These are phyloP conservation scores for Onthophagus sagittarius DNA, from an alignment of 2,888 invertebrate genomes.

Conservation along the genomic window DNA sequence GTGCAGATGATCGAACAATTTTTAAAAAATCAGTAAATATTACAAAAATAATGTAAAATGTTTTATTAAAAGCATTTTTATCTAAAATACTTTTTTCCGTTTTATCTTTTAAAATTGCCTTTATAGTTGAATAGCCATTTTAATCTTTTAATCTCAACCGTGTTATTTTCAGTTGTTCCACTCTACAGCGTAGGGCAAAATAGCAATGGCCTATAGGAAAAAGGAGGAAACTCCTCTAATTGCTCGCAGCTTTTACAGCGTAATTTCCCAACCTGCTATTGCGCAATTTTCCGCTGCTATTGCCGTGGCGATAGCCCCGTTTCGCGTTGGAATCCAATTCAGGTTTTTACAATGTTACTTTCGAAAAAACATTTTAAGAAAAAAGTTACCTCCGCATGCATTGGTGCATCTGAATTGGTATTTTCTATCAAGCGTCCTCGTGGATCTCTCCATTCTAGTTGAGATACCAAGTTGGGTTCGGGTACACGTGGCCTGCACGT, in stretches of 20 bases:
- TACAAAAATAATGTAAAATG: background rate
- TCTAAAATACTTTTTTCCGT: too few species aligned
- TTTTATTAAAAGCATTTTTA: too few species aligned
- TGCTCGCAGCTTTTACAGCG: background rate
- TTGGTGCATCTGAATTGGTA: slow-evolving; percentile 35
- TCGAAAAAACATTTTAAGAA: background rate
- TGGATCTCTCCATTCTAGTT: slow-evolving; percentile 78
- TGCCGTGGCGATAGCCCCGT: background rate
- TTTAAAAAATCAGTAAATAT: background rate
- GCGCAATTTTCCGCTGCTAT: background rate
- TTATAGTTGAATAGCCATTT: background rate
- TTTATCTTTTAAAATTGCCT: too few species aligned
- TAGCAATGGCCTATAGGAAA: background rate
- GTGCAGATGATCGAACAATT: background rate
- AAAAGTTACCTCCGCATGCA: slow-evolving; percentile 41
- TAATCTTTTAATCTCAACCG: background rate
- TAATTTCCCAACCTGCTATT: background rate
- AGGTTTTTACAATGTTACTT: background rate
- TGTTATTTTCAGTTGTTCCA: background rate
- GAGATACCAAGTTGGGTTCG: slow-evolving; percentile 63
- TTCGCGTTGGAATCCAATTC: background rate
- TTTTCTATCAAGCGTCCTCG: slow-evolving; percentile 62
- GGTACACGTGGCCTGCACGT: slow-evolving; percentile 73
- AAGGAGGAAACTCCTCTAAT: background rate
- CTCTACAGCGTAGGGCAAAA: background rate